These are phyloP conservation scores for Scaptomyza reducta DNA, from an alignment of 2,888 invertebrate genomes.

Conservation along the genomic window DNA sequence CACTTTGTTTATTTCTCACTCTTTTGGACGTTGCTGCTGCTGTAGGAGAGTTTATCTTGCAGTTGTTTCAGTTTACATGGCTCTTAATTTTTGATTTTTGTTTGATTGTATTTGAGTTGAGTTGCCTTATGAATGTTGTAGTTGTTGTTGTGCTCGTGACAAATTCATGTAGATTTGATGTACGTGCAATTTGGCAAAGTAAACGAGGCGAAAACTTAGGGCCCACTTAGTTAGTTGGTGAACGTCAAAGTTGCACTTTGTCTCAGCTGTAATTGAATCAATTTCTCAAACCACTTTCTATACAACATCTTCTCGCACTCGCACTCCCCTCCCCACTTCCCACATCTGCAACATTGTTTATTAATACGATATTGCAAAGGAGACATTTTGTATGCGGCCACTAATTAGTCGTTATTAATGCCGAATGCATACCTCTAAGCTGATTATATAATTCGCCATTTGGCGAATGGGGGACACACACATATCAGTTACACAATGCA, in stretches of 20 bases:
- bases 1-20: constrained; percentile 52
- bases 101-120: constrained; percentile 70
- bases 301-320: too few relatives aligned
- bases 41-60: constrained; percentile 30
- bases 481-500: constrained; percentile 28
- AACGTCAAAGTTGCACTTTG: constrained; percentile 27
- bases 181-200: constrained; percentile 61
- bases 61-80: constrained; percentile 51
- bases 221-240: constrained; percentile 38
- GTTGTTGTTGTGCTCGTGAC: constrained; percentile 15
- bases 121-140: constrained; percentile 39
- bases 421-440: constrained; percentile 29
- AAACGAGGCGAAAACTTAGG: constrained; percentile 38
- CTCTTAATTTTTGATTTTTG: constrained; percentile 72
- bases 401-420: constrained; percentile 64
- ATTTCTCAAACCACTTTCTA: constrained; percentile 10
- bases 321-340: background rate
- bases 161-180: constrained; percentile 68
- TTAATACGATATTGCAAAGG: constrained; percentile 48
- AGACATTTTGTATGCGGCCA: constrained; percentile 10
- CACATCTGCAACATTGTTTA: constrained; percentile 34
- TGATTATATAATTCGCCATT: constrained; percentile 54
- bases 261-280: constrained; percentile 58
- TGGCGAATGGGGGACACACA: background rate
- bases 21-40: constrained; percentile 16